Percentiles rank a stretch among this genome's conserved stretches.
Conservation (phyloP, 2,888 invertebrate species). For the Leucoptera coffeella region DNA sequence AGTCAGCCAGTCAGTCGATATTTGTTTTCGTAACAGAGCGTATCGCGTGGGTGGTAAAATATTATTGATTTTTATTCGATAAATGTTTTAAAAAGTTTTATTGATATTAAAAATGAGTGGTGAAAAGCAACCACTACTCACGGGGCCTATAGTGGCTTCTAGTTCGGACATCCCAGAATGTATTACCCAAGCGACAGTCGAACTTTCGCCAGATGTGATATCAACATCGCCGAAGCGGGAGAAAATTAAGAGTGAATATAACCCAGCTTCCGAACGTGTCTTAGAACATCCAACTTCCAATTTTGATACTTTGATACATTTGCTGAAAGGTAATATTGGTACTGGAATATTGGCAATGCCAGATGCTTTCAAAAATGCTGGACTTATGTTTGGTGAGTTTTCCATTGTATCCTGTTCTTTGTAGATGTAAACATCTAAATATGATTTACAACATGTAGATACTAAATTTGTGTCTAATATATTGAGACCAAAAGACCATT, state of each 20-base stretch:
- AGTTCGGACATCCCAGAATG: background rate
- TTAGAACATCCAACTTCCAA: constrained; percentile 77
- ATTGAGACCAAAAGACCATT: too few species aligned
- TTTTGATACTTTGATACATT: constrained; percentile 68
- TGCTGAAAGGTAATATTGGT: constrained; percentile 72
- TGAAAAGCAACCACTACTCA: constrained; percentile 65
- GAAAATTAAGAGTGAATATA: constrained; percentile 22
- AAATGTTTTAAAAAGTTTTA: too few species aligned
- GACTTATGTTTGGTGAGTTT: constrained; percentile 70
- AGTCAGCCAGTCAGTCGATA: too few species aligned
- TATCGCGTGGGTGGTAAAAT: too few species aligned
- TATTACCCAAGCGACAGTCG: constrained; percentile 11
- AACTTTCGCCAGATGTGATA: constrained; percentile 19
- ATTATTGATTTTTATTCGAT: too few species aligned
- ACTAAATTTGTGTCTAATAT: too few species aligned
- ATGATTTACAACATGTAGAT: too few species aligned
- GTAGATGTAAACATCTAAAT: too few species aligned
- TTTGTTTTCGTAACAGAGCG: too few species aligned
- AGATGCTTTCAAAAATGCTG: constrained; percentile 87
- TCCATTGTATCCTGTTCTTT: constrained; percentile 3
- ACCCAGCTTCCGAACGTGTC: constrained; percentile 62
- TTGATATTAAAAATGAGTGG: constrained; percentile 60
- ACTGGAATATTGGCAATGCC: constrained; percentile 98
- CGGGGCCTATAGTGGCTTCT: constrained; percentile 15
- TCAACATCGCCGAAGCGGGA: constrained; percentile 17